Percentiles rank a stretch among this genome's conserved stretches.
phyloP scores from a whole-genome alignment of 92 coral and sea anemone species.

The Palythoa heliodiscus region DNA sequence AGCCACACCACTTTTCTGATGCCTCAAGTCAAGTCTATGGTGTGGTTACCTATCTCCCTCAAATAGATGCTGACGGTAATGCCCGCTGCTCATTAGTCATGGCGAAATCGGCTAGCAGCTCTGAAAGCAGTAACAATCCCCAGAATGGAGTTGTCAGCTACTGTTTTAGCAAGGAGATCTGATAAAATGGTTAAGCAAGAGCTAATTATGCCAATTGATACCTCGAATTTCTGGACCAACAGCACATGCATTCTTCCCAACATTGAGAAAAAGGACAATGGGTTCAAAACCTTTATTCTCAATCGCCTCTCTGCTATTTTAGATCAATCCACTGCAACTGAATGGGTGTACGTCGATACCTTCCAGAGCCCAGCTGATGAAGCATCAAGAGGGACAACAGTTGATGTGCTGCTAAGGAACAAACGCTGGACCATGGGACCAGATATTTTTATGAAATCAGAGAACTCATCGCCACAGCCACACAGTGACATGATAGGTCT shows the following conservation, averaged over 20 bases:
- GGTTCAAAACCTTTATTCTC: neutral
- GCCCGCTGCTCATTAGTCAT: neutral
- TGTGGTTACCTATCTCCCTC: neutral
- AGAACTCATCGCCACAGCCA: too few species aligned
- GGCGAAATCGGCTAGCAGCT: neutral
- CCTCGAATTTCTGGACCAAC: constrained; percentile 6
- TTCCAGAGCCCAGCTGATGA: constrained; percentile 38
- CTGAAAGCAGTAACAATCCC: constrained; percentile 36
- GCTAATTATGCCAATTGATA: constrained; percentile 1
- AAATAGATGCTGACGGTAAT: neutral
- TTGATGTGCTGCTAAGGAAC: constrained; percentile 5
- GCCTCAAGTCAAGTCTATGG: neutral
- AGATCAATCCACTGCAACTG: too few species aligned
- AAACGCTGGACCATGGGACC: constrained; percentile 26
- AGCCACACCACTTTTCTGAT: neutral
- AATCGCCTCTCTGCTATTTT: neutral
- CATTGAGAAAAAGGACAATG: neutral
- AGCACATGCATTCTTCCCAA: constrained; percentile 29
- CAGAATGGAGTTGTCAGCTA: constrained; percentile 27
- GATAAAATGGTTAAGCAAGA: constrained; percentile 26
- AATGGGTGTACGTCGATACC: constrained; percentile 40
- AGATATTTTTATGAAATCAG: too few species aligned
- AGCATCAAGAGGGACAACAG: constrained; percentile 32
- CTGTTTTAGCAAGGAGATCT: constrained; percentile 31
- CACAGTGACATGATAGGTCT: too few species aligned